Evolutionary conservation across 2,888 invertebrate genomes (phyloP), one percentile per base, ranked within the genome.

Genomic region (Nomada ruficornis): DNA sequence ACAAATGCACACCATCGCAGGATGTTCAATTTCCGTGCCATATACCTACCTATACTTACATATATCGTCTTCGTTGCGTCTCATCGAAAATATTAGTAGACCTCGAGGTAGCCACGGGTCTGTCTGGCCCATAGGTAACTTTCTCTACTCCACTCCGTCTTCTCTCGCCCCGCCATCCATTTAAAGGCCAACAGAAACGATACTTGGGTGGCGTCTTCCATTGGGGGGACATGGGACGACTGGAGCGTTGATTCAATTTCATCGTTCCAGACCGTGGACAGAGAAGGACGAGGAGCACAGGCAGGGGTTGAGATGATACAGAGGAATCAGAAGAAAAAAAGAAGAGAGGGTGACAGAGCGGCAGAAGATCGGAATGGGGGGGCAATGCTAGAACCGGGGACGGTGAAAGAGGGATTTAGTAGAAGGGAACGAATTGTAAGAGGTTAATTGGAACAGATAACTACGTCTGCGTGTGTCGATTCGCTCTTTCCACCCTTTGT

Each of bases 381-480:
- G 65, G 65, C 9, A 47, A 44, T 20, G 23, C 10, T 29, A 50
- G 83, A 86, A 79, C 55, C 7, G 85, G 84, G 87, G 84, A 86
- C 83, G 85, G 88, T 84, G 87, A 87, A 89, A 90, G 90, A 88
- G 90, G 89, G 80, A 36, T 26, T 63, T 44, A 23, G 67, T 2
- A 15, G 85, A 86, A 79, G 86, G 84, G 87, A 85, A 86, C 83
- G 85, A 88, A 89, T 88, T 85, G 88, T 88, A 89, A 90, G 90
- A 88, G 90, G 90, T 90, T 90, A 89, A 90, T 89, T 89, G 90
- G 89, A 88, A 89, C 86, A 86, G 88, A 89, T 90, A 89, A 87
- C 86, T 82, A 81, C 77, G 83, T 85, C 83, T 85, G 83, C 83
- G 85, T 89, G 86, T 72, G 89, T 82, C 85, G 86, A 84, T 86